phyloP scores from a whole-genome alignment of 2,888 invertebrate species.

The Drosophila longiperda region DNA sequence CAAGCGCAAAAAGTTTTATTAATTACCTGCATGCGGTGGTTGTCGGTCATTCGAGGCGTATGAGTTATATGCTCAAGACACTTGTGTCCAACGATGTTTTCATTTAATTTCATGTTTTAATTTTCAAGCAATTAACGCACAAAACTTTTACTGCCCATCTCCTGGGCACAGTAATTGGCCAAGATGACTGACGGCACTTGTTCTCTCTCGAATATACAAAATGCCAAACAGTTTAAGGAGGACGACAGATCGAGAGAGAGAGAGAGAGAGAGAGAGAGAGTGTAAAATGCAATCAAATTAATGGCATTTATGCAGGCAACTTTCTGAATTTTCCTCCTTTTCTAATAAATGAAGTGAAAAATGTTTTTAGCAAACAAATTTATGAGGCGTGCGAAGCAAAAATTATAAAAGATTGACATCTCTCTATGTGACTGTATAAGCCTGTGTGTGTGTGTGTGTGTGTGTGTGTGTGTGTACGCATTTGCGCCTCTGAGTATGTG shows the following conservation, averaged over 20 bases:
- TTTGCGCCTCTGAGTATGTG: slow-evolving; percentile 9
- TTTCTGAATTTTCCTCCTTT: slow-evolving; percentile 24
- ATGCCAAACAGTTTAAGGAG: slow-evolving; percentile 31
- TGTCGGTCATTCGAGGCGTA: slow-evolving; percentile 56
- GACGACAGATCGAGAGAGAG: neutral
- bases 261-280: neutral
- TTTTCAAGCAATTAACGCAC: slow-evolving; percentile 78
- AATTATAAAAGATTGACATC: slow-evolving; percentile 73
- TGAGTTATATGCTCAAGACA: slow-evolving; percentile 69
- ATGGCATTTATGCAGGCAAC: slow-evolving; percentile 7
- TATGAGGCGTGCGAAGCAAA: slow-evolving; percentile 69
- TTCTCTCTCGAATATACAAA: slow-evolving; percentile 25
- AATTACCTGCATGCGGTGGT: slow-evolving; percentile 75
- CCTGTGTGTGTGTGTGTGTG: slow-evolving; percentile 12
- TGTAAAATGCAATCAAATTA: slow-evolving; percentile 35
- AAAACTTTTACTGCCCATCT: slow-evolving; percentile 33
- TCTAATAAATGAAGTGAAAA: slow-evolving; percentile 79
- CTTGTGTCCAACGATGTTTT: slow-evolving; percentile 72
- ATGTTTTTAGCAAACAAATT: slow-evolving; percentile 77
- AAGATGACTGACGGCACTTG: slow-evolving; percentile 54
- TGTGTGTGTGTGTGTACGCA: slow-evolving; percentile 16
- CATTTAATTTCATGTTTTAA: slow-evolving; percentile 79
- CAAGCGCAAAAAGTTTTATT: slow-evolving; percentile 68
- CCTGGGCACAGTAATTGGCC: slow-evolving; percentile 40
- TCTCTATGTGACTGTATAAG: slow-evolving; percentile 4